Evolutionary conservation across 2,888 invertebrate genomes (phyloP).

Genomic region (Hermaeophaga mercurialis): DNA sequence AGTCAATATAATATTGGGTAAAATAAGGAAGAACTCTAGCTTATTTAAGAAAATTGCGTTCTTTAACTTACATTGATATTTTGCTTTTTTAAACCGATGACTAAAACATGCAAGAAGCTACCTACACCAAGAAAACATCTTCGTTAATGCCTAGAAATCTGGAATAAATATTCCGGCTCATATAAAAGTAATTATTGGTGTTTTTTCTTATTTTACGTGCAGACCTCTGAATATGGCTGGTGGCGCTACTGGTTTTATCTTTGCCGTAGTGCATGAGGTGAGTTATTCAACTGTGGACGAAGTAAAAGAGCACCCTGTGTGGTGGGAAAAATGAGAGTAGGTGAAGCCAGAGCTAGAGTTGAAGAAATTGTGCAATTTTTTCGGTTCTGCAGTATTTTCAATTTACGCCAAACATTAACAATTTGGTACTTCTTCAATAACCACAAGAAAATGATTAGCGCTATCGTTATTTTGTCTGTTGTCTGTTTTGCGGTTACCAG

Average conservation of each 20-base stretch:
- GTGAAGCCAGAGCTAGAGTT: conserved; percentile 26
- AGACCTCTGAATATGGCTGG: too few relatives aligned
- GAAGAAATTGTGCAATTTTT: conserved; percentile 35
- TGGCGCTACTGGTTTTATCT: conserved; percentile 4
- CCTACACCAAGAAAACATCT: too few relatives aligned
- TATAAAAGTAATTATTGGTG: too few relatives aligned
- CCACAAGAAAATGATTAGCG: conserved; percentile 14
- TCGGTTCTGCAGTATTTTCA: conserved; percentile 28
- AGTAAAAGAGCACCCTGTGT: conserved; percentile 19
- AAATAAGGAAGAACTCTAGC: too few relatives aligned
- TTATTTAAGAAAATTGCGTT: too few relatives aligned
- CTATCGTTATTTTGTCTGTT: conserved; percentile 3
- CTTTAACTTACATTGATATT: too few relatives aligned
- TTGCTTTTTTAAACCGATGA: too few relatives aligned
- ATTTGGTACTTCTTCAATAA: conserved; percentile 14
- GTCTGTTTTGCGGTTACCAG: conserved; percentile 7
- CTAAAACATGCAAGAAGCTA: too few relatives aligned
- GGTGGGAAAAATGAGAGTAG: conserved; percentile 33
- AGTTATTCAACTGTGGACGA: conserved; percentile 17
- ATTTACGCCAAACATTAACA: conserved; percentile 21
- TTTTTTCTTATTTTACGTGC: too few relatives aligned
- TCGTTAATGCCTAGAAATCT: too few relatives aligned
- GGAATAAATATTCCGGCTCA: too few relatives aligned
- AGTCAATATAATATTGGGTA: too few relatives aligned
- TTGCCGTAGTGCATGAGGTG: background rate